Evolutionary conservation across 2,888 invertebrate species (phyloP).

Genomic region (Quadroppia sp.): DNA sequence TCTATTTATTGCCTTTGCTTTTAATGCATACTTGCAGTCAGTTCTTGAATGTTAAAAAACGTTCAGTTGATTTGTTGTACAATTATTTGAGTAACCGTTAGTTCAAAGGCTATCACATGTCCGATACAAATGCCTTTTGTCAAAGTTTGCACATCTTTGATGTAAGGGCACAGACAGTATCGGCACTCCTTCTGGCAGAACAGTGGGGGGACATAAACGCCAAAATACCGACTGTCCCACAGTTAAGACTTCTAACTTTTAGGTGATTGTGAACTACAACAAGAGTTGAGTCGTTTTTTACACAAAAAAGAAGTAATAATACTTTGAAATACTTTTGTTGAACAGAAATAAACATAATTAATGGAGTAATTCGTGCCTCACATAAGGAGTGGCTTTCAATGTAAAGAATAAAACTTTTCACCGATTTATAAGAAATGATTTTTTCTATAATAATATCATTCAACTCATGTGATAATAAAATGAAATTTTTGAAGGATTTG

Average conservation of each 20-base stretch:
- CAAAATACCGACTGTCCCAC: slow-evolving; percentile 10
- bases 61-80: slow-evolving; percentile 30
- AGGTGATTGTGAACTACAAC: background rate
- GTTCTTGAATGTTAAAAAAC: slow-evolving; percentile 11
- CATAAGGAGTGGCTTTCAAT: slow-evolving; percentile 2
- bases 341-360: slow-evolving; percentile 23
- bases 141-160: slow-evolving; percentile 7
- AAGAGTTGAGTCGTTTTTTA: background rate
- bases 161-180: background rate
- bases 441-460: background rate
- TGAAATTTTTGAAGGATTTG: background rate
- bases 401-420: background rate
- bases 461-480: background rate
- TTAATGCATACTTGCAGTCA: background rate
- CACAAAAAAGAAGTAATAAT: background rate
- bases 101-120: slow-evolving; percentile 28
- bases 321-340: background rate
- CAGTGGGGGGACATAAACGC: slow-evolving; percentile 32
- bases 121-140: slow-evolving; percentile 23
- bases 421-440: too few species aligned
- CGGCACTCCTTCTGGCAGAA: slow-evolving; percentile 11
- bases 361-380: slow-evolving; percentile 9
- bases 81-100: slow-evolving; percentile 28
- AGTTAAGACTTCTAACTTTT: background rate
- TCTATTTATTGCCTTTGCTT: slow-evolving; percentile 6